phyloP scores from a whole-genome alignment of 2,797 vertebrate genomes.

The Cephalopachus bancanus region DNA sequence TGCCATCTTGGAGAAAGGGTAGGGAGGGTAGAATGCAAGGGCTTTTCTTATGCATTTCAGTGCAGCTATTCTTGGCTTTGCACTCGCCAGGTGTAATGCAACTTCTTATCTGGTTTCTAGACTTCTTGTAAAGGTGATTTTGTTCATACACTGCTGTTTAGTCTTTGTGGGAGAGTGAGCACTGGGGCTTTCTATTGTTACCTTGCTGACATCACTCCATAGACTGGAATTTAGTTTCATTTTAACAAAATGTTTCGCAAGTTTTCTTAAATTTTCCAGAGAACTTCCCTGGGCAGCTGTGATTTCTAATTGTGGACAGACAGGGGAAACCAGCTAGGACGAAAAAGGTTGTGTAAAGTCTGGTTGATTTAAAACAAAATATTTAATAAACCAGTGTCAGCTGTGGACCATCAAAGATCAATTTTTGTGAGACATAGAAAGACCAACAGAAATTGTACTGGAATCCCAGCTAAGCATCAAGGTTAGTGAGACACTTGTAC shows the following conservation, averaged over 20 bases:
- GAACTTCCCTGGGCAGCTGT: background rate
- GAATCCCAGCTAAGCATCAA: background rate
- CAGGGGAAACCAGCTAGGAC: background rate
- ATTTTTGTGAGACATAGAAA: background rate
- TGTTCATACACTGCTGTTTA: background rate
- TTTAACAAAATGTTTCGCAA: background rate
- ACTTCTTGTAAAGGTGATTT: background rate
- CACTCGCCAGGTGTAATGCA: background rate
- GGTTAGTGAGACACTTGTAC: too few species aligned
- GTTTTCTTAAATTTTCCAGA: background rate
- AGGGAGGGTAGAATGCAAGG: background rate
- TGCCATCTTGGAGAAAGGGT: background rate
- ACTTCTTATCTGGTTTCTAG: background rate
- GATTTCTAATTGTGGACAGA: background rate
- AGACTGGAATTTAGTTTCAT: background rate
- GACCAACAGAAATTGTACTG: background rate
- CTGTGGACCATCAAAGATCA: background rate
- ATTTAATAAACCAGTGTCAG: background rate
- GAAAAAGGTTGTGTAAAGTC: background rate
- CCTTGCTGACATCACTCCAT: background rate
- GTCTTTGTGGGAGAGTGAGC: background rate
- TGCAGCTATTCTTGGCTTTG: background rate
- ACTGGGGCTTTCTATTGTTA: too few species aligned
- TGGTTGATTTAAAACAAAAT: background rate
- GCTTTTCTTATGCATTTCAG: background rate